A percentile compares a stretch with the other conserved stretches of the same genome.
phyloP scores from a whole-genome alignment of 2,888 invertebrate species.

The Acheta domesticus region DNA sequence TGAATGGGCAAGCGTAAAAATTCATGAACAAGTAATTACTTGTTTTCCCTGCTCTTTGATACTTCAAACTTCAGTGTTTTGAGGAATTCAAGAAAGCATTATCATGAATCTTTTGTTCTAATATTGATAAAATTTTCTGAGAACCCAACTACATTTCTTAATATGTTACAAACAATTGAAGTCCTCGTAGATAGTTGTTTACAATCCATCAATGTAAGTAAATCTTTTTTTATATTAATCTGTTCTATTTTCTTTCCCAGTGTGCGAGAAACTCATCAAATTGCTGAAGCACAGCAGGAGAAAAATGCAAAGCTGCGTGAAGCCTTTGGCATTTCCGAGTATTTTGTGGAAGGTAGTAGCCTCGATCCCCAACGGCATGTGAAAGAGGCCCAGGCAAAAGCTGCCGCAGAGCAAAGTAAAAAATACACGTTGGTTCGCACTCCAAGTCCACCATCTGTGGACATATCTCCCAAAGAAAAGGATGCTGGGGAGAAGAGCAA shows the following conservation, averaged over 20 bases:
- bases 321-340: constrained; percentile 91
- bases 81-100: too few relatives aligned
- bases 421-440: constrained; percentile 73
- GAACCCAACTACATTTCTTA: too few relatives aligned
- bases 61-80: too few relatives aligned
- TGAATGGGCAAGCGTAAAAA: too few relatives aligned
- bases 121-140: too few relatives aligned
- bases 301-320: constrained; percentile 90
- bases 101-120: too few relatives aligned
- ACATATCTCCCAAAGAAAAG: constrained; percentile 43
- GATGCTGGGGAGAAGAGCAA: constrained; percentile 47
- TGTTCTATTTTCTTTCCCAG: constrained; percentile 49
- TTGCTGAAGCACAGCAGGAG: constrained; percentile 92
- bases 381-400: constrained; percentile 55
- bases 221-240: too few relatives aligned
- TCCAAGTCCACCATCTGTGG: constrained; percentile 54
- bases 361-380: constrained; percentile 76
- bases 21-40: too few relatives aligned
- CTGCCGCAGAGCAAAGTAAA: constrained; percentile 50
- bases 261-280: constrained; percentile 92
- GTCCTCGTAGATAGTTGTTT: too few relatives aligned
- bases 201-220: too few relatives aligned
- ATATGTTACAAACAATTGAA: too few relatives aligned
- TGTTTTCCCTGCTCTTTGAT: too few relatives aligned
- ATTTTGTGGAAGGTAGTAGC: constrained; percentile 90